These are phyloP conservation scores for Balaeniceps rex DNA, from an alignment of 2,113 vertebrate species.

Conservation along the genomic window DNA sequence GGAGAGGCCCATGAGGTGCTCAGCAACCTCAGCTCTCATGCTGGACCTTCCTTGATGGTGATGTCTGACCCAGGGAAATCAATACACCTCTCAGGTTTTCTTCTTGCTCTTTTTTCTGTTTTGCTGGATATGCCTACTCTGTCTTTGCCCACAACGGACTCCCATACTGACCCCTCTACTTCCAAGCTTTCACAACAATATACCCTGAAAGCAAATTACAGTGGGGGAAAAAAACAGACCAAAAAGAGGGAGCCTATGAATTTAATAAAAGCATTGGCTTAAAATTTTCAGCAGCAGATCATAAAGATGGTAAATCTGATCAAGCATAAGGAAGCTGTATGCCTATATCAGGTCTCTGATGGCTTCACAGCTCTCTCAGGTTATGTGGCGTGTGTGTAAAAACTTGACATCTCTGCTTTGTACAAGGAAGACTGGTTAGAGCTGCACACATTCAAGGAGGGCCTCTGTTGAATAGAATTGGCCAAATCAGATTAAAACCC, in stretches of 20 bases:
- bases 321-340: neutral
- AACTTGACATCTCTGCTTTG: neutral
- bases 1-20: neutral
- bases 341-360: neutral
- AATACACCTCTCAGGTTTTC: neutral
- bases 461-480: conserved; percentile 31
- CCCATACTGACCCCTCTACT: neutral
- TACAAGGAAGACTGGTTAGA: neutral
- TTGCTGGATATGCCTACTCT: neutral
- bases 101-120: neutral
- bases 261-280: neutral
- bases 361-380: neutral
- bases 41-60: neutral
- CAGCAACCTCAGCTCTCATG: neutral
- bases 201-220: neutral
- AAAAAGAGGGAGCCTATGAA: neutral
- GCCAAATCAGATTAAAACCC: conserved; percentile 60
- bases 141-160: neutral
- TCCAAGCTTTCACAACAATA: neutral
- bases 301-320: neutral
- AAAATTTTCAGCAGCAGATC: neutral
- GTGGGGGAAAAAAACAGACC: neutral
- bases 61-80: neutral
- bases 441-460: neutral
- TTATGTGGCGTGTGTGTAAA: neutral